A percentile compares a stretch with the other conserved stretches of the same genome.
These are phyloP conservation scores for Boulengeromyrus knoepffleri DNA, from an alignment of 2,113 vertebrate genomes.

Conservation along the genomic window DNA sequence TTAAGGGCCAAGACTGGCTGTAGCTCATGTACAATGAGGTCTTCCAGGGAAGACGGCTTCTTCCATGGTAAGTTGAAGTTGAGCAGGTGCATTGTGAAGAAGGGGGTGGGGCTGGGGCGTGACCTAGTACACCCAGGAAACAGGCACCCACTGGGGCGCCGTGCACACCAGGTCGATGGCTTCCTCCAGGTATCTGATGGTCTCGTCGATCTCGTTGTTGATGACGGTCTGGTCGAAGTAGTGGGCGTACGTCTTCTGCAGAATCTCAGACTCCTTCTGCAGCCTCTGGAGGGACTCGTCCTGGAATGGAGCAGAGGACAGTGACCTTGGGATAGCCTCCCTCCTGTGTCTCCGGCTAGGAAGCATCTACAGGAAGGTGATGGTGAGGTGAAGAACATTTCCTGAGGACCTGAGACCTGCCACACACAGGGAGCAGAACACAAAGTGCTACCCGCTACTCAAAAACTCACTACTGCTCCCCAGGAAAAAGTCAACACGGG, in stretches of 20 bases:
- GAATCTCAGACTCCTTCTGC: conserved; percentile 96
- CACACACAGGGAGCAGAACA: neutral
- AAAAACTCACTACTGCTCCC: neutral
- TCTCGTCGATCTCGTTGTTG: conserved; percentile 99
- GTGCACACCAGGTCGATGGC: conserved; percentile 91
- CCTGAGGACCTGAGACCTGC: neutral
- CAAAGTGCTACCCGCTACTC: neutral
- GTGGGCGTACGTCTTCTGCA: conserved; percentile 96
- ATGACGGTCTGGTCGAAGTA: conserved; percentile 98
- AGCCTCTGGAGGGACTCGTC: conserved; percentile 96
- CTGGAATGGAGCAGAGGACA: conserved; percentile 47
- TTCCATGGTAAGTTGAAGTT: conserved; percentile 54
- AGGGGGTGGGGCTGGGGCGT: conserved; percentile 15
- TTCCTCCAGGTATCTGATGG: conserved; percentile 95
- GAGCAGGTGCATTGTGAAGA: conserved; percentile 40
- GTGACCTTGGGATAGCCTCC: neutral
- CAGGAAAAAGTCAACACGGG: neutral
- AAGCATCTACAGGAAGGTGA: too few species aligned
- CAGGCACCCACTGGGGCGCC: conserved; percentile 93
- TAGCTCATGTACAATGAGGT: conserved; percentile 64
- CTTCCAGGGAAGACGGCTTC: conserved; percentile 63
- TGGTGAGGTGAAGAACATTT: neutral
- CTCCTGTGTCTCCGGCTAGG: neutral
- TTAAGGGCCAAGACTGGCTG: conserved; percentile 72
- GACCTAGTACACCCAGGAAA: conserved; percentile 96